Conservation (phyloP, 2,113 vertebrate species). For the Cryptomyrus ogoouensis region DNA sequence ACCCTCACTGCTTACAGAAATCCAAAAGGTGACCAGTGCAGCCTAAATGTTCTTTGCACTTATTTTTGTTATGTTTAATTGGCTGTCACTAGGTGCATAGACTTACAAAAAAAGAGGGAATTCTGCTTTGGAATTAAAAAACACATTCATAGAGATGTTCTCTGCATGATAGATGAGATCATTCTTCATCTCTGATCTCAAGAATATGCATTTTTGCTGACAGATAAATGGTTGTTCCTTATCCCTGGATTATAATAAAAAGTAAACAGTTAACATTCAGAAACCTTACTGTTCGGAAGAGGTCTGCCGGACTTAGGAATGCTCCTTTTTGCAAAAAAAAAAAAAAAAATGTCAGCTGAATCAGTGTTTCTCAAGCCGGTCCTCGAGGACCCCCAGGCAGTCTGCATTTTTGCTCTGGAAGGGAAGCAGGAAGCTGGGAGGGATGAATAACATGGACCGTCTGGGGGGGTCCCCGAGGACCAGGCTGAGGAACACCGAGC, state of each 20-base stretch:
- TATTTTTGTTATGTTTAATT: neutral
- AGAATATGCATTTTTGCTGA: neutral
- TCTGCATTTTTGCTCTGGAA: neutral
- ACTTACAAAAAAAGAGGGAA: neutral
- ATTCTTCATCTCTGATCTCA: neutral
- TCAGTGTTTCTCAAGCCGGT: neutral
- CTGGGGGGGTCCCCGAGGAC: neutral
- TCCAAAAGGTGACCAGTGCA: neutral
- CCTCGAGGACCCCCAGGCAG: neutral
- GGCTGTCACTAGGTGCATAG: neutral
- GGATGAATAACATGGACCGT: neutral
- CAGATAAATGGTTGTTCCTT: neutral
- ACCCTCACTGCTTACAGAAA: neutral
- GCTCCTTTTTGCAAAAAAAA: neutral
- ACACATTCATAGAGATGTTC: neutral
- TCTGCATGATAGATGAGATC: neutral
- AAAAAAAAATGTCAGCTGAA: neutral
- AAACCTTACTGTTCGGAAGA: neutral
- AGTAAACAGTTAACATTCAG: neutral
- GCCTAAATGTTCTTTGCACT: neutral
- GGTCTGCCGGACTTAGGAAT: neutral
- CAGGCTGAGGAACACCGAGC: neutral
- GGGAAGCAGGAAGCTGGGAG: neutral
- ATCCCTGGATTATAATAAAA: neutral
- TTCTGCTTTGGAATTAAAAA: neutral